These are phyloP conservation scores for Diarsia rubi DNA, from an alignment of 2,888 invertebrate genomes.

Conservation along the genomic window DNA sequence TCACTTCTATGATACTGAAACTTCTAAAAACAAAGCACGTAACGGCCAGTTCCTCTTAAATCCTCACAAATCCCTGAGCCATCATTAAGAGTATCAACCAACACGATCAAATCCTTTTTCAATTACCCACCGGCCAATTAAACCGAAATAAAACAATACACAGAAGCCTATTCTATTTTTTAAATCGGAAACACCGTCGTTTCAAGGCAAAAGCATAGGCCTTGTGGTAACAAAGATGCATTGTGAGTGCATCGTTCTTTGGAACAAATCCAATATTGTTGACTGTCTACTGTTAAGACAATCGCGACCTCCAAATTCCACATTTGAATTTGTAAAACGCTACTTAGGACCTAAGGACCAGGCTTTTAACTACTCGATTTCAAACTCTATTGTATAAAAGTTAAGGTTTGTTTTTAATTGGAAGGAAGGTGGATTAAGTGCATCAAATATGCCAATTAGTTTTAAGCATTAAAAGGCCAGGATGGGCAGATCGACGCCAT, in stretches of 20 bases:
- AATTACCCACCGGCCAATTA: conserved; percentile 68
- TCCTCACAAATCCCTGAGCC: conserved; percentile 56
- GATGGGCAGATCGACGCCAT: conserved; percentile 83
- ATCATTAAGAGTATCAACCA: conserved; percentile 65
- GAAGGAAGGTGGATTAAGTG: conserved; percentile 60
- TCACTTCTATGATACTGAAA: neutral
- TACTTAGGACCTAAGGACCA: conserved; percentile 70
- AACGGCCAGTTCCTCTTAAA: conserved; percentile 14
- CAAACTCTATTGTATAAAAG: conserved; percentile 22
- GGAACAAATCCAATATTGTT: conserved; percentile 90
- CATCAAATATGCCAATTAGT: conserved; percentile 79
- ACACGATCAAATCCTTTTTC: conserved; percentile 66
- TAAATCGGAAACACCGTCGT: conserved; percentile 76
- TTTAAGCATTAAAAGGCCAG: conserved; percentile 82
- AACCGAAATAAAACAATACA: conserved; percentile 75
- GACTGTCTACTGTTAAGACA: conserved; percentile 77
- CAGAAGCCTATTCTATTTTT: conserved; percentile 75
- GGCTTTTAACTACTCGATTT: conserved; percentile 28
- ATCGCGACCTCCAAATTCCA: conserved; percentile 89
- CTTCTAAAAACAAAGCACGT: conserved; percentile 15
- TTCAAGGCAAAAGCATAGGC: conserved; percentile 82
- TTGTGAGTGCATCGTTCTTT: conserved; percentile 84
- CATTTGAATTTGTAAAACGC: conserved; percentile 81
- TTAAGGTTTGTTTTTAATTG: conserved; percentile 61
- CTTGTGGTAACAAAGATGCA: conserved; percentile 88